Evolutionary conservation across 37 sponge, comb jelly and placozoan species (phyloP), one percentile per base, ranked within the genome.

Genomic region (Crambe crambe): DNA sequence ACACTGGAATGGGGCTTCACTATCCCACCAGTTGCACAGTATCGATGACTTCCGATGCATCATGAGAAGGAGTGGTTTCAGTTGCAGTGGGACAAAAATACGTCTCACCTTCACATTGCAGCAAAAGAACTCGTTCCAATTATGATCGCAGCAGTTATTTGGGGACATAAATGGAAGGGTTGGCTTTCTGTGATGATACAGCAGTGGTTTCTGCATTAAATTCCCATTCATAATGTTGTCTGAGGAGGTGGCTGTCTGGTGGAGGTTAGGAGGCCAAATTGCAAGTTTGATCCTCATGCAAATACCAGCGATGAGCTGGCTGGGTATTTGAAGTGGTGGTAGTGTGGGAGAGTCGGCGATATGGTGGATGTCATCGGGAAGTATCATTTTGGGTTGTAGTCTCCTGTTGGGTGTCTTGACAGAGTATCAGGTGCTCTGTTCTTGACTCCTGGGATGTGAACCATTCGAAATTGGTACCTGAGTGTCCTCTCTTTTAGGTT

Each of bases 391-490:
- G n/a, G n/a, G n/a, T 34, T 47, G 74, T 72, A 3, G 56, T 83
- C 76, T 38, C 85, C 77, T 34, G 85, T 76, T 32, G 75, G 75
- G 65, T 81, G 63, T 54, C 83, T 74, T 51, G 83, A 83, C 31
- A 74, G 44, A 31, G 74, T 64, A 61, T 81, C 82, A 17, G 73
- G 54, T 4, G 74, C 74, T 37, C 42, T 79, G 80, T 79, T 69
- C 31, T 79, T 79, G 80, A 69, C 59, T 1, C 80, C 80, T 27
- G 82, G 82, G 22, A 81, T 81, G 82, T 81, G 82, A 31, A 72
- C 74, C 73, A 81, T 81, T 42, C 37, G 57, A 65, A 81, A 81
- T 4, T 37, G 65, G 54, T 81, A 81, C 3, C 66, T 65, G 27
- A 65, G 34, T 30, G 66, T 65, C 9, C 27, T 60, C 25, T 60